These are phyloP conservation scores for Paedocypris sp. DNA, from an alignment of 2,113 vertebrate genomes.

Conservation along the genomic window DNA sequence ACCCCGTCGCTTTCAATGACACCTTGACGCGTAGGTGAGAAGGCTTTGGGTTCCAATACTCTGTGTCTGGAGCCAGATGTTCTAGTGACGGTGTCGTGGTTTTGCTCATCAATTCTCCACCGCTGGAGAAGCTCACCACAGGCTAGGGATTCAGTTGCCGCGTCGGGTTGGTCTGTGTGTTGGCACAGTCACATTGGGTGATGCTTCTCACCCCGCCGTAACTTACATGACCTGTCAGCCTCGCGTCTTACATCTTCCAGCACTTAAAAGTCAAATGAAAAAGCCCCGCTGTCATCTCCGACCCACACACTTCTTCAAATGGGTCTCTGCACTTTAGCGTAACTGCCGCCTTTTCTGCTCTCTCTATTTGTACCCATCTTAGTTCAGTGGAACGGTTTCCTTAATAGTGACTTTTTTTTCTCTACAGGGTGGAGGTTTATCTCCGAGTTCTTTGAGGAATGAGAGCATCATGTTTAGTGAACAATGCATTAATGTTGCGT, in stretches of 20 bases:
- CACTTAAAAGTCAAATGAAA: conserved; percentile 4
- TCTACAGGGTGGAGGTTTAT: neutral
- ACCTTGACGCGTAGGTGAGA: conserved; percentile 15
- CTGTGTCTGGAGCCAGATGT: neutral
- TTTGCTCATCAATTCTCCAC: conserved; percentile 1
- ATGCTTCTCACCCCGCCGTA: neutral
- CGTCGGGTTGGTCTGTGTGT: neutral
- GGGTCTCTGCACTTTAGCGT: neutral
- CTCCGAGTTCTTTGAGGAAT: neutral
- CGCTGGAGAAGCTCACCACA: neutral
- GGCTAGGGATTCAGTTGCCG: conserved; percentile 4
- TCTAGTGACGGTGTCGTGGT: neutral
- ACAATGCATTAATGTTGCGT: conserved; percentile 13
- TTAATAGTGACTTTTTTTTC: neutral
- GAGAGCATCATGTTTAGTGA: conserved; percentile 5
- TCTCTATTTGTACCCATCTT: neutral
- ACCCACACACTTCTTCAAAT: neutral
- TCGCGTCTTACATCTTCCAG: neutral
- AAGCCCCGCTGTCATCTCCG: neutral
- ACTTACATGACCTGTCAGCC: conserved; percentile 7
- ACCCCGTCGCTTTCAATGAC: conserved; percentile 16
- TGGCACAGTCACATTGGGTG: neutral
- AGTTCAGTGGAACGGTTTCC: neutral
- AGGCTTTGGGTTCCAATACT: conserved; percentile 1
- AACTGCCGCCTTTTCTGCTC: neutral